Evolutionary conservation across 2,797 vertebrate genomes (phyloP).

Genomic region (Alosa sapidissima): DNA sequence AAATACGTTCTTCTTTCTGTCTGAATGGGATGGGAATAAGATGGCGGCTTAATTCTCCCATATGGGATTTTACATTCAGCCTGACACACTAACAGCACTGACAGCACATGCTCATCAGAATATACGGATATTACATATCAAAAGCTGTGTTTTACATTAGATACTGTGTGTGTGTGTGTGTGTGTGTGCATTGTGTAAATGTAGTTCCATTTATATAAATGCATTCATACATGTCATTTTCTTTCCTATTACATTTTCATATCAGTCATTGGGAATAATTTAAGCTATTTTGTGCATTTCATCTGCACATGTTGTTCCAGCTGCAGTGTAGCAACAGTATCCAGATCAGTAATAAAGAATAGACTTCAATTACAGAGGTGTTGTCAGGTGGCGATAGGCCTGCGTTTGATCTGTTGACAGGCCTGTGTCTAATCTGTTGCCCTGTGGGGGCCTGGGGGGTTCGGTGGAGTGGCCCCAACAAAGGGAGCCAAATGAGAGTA

Average conservation of each 20-base stretch:
- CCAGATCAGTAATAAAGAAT: slow-evolving; percentile 43
- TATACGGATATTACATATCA: background rate
- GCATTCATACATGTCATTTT: background rate
- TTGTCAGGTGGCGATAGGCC: slow-evolving; percentile 64
- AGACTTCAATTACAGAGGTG: slow-evolving; percentile 48
- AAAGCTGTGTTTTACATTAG: background rate
- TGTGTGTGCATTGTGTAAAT: background rate
- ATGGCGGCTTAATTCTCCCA: background rate
- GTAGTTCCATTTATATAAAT: slow-evolving; percentile 33
- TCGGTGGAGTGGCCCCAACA: slow-evolving; percentile 38
- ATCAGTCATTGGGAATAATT: background rate
- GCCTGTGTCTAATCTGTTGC: slow-evolving; percentile 54
- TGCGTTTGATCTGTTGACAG: slow-evolving; percentile 66
- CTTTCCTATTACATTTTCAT: background rate
- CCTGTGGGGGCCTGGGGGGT: slow-evolving; percentile 57
- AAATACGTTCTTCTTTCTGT: background rate
- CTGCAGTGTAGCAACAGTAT: background rate
- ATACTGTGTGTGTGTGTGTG: background rate
- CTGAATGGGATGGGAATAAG: slow-evolving; percentile 11
- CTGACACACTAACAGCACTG: background rate
- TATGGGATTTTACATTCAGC: background rate
- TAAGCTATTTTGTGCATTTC: background rate
- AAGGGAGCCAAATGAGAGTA: background rate
- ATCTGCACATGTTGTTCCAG: background rate
- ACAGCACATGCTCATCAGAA: background rate